These are phyloP conservation scores for Sturnus vulgaris DNA, from an alignment of 2,113 vertebrate genomes.

Conservation along the genomic window DNA sequence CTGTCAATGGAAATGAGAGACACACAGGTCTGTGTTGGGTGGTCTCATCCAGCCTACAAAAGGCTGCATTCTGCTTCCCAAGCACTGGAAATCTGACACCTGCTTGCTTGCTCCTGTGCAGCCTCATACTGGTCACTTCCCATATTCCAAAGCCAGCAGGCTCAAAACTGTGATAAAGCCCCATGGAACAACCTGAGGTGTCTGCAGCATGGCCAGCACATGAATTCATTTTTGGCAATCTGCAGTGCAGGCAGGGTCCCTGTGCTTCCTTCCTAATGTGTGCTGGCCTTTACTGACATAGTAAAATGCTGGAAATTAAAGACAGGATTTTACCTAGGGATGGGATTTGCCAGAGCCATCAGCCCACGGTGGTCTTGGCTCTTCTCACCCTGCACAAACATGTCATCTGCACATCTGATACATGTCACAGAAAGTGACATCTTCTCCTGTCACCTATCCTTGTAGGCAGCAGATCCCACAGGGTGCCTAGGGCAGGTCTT, in stretches of 20 bases:
- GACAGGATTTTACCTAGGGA: not conserved
- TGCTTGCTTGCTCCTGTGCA: not conserved
- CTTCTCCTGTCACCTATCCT: not conserved
- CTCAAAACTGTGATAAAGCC: fast-evolving
- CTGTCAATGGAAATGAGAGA: fast-evolving
- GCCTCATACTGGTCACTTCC: not conserved
- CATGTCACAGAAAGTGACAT: not conserved
- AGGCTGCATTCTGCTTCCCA: not conserved
- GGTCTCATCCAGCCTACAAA: not conserved
- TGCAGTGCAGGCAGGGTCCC: not conserved
- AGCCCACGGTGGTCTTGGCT: not conserved
- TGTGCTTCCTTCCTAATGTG: not conserved
- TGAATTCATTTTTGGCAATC: not conserved
- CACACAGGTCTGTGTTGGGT: fast-evolving
- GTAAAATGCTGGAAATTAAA: not conserved
- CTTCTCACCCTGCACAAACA: not conserved
- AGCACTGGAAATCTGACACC: not conserved
- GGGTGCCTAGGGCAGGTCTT: not conserved
- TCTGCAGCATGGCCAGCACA: not conserved
- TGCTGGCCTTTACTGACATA: not conserved
- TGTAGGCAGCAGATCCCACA: fast-evolving
- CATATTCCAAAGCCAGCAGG: not conserved
- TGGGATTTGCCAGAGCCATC: not conserved
- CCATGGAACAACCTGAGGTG: fast-evolving
- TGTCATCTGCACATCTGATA: not conserved